Base-by-base conservation (phyloP, 2,797 vertebrate genomes). In the Epinephelus malabaricus region DNA sequence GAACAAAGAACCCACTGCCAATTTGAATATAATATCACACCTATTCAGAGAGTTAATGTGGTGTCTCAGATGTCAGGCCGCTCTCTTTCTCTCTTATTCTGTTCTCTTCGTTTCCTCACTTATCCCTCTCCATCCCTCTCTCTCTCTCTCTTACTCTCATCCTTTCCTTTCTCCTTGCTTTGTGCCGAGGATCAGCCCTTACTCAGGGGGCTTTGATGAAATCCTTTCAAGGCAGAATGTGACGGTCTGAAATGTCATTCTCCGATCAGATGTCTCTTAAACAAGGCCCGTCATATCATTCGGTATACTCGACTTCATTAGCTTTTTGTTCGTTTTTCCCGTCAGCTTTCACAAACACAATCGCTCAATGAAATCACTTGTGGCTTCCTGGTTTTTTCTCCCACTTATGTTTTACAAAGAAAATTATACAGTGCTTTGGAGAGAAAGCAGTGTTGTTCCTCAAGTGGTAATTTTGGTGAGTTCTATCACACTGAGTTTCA, bases 1-100 rank as follows among this genome's bases (percentile, higher is more conserved):
- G 92, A 94, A 93, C 90, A 92, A 91, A 91, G 82, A 72, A 9
- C 51, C 74, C 72, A 54, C 71, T 49, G 81, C 82, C 88, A 91
- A 82, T 88, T 85, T 89, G 78, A 92, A 88, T 89, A 86, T 82
- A 86, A 92, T 85, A 93, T 91, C 84, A 88, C 83, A 92, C 83
- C 88, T 88, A 77, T 92, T 89, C 84, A 89, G 51, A 59, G 68
- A 82, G 76, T 81, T 87, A 92, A 91, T 87, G 88, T 50, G 78
- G 54, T 55, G 73, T 86, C 83, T 88, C 77, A 81, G 60, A 85
- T 90, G 88, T 89, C 88, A 87, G 50, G 61, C 65, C 18, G 13
- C 72, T 73, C 80, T 51, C 38, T 85, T 65, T 84, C 73, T 56
- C 63, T 72, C 67, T 65, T 34, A 23, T 21, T 73, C 72, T 67